Base-by-base conservation (phyloP, 2,113 vertebrate genomes). In the Ophthalmolycus amberensis region DNA sequence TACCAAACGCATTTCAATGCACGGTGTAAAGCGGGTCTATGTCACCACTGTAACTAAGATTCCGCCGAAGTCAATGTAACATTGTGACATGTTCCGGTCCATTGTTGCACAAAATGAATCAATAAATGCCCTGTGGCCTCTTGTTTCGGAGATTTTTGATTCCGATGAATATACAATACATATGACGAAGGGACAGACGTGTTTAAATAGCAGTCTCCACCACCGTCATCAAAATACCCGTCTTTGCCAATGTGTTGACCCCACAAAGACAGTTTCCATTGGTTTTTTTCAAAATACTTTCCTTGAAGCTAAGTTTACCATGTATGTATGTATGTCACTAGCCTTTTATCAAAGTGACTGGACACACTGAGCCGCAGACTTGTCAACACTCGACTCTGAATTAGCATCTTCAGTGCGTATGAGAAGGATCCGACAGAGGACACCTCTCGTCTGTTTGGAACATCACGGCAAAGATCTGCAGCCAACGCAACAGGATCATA, bases 121-220 rank as follows among this genome's bases (percentile, higher is more conserved):
- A 94, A 94, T 94, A 94, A 94, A 94, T 54, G 87, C 88, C 90
- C 82, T 78, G 81, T 90, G 91, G 90, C 90, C 90, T 92, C 91
- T 90, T 90, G 78, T 89, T 89, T 20, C 77, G 62, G 52, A 62
- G 60, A 38, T 27, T 58, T 46, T 84, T 74, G 20, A 29, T 82
- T 86, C 76, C 5, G 6, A 16, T 79, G 16, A 42, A 10, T 48
- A 6, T 25, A n/a, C 5, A 14, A 18, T 42, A 14, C 4, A 6
- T 48, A 9, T 44, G 9, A 14, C 34, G 4, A 44, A 34, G 6
- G 22, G 37, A 29, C 1, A 46, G 20, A 6, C 4, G 25, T 1
- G 1, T 48, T 29, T 27, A 25, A 34, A 29, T 54, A 16, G 11
- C 20, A 6, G 10, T 25, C 27, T 42, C 25, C 27, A 10, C 34